Evolutionary conservation across 2,113 vertebrate genomes (phyloP).

Genomic region (Pteronura brasiliensis): DNA sequence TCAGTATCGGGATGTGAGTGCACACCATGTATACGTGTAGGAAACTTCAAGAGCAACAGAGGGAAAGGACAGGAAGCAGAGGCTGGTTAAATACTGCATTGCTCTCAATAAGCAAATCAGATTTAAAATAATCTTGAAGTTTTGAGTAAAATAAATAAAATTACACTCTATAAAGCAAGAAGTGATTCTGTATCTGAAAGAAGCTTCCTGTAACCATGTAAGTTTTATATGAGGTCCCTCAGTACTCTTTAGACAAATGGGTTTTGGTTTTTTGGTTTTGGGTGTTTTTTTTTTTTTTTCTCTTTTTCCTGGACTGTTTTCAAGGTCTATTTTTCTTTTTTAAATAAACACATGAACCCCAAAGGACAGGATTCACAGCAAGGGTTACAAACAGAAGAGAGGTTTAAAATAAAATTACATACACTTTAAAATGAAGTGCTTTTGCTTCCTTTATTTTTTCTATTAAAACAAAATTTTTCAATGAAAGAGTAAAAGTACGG

Average conservation of each 20-base stretch:
- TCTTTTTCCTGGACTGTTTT: background rate
- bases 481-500: background rate
- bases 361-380: background rate
- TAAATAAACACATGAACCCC: background rate
- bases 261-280: background rate
- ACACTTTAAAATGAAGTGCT: background rate
- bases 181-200: background rate
- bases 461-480: background rate
- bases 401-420: background rate
- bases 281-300: background rate
- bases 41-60: constrained; percentile 35
- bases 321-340: background rate
- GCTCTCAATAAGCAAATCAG: constrained; percentile 43
- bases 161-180: constrained; percentile 23
- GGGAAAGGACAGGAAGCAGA: constrained; percentile 40
- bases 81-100: constrained; percentile 39
- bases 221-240: background rate
- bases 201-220: background rate
- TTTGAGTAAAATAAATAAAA: background rate
- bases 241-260: background rate
- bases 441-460: background rate
- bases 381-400: background rate
- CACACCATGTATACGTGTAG: constrained; percentile 42
- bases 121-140: constrained; percentile 31
- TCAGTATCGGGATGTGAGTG: background rate